Evolutionary conservation across 1,140 invertebrate genomes (phyloP).

Genomic region (Solen grandis): DNA sequence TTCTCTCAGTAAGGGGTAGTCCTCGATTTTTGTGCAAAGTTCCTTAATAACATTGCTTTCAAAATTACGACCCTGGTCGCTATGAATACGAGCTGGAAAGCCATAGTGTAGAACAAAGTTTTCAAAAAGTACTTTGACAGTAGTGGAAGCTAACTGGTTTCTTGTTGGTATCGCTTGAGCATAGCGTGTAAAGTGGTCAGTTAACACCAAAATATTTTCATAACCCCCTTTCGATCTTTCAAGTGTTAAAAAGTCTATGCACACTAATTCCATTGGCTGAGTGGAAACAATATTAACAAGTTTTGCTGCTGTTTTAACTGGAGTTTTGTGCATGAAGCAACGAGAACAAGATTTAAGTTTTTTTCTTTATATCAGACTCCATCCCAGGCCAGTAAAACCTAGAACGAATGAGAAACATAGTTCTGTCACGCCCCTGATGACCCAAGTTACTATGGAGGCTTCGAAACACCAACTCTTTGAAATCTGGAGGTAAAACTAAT

Average conservation of each 20-base stretch:
- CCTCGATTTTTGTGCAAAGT: constrained; percentile 45
- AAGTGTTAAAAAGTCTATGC: neutral
- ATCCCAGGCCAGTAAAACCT: constrained; percentile 43
- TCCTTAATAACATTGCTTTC: constrained; percentile 31
- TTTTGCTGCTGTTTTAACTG: neutral
- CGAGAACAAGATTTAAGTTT: neutral
- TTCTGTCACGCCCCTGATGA: constrained; percentile 19
- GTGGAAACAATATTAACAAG: neutral
- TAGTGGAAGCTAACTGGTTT: constrained; percentile 38
- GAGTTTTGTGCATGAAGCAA: neutral
- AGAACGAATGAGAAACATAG: neutral
- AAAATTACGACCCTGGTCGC: constrained; percentile 51
- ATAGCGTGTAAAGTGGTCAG: constrained; percentile 37
- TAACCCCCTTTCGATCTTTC: neutral
- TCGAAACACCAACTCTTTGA: neutral
- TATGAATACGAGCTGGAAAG: constrained; percentile 25
- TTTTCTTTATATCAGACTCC: neutral
- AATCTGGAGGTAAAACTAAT: neutral
- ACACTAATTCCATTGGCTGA: constrained; percentile 14
- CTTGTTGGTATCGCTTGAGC: constrained; percentile 34
- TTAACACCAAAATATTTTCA: constrained; percentile 6
- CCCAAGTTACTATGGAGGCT: constrained; percentile 31
- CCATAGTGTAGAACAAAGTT: constrained; percentile 27
- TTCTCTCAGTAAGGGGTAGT: constrained; percentile 51
- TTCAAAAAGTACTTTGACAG: constrained; percentile 18